phyloP scores from a whole-genome alignment of 2,113 vertebrate species.

The Merops nubicus region DNA sequence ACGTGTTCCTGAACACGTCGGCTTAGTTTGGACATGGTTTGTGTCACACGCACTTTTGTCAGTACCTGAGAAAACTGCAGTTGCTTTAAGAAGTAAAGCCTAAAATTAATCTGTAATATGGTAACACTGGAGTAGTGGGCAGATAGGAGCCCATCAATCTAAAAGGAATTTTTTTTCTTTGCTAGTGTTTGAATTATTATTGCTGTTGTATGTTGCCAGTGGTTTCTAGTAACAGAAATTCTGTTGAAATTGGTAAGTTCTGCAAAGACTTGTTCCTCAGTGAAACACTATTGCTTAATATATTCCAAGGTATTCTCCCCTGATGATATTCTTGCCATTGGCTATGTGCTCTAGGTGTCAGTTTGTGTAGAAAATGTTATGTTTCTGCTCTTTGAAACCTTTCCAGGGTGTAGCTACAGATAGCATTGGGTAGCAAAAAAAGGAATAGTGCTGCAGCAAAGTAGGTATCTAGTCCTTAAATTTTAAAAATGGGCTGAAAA shows the following conservation, averaged over 20 bases:
- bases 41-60: not conserved
- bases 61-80: not conserved
- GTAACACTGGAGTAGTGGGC: rapidly evolving
- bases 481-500: not conserved
- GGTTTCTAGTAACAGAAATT: not conserved
- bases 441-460: not conserved
- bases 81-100: not conserved
- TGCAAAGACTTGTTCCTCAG: not conserved
- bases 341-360: not conserved
- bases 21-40: not conserved
- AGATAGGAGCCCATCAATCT: not conserved
- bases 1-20: not conserved
- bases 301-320: not conserved
- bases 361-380: not conserved
- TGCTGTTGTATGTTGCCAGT: not conserved
- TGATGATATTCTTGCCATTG: not conserved
- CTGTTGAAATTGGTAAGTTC: not conserved
- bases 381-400: not conserved
- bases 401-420: not conserved
- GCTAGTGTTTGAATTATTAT: not conserved
- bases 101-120: not conserved
- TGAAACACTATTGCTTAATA: not conserved
- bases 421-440: not conserved
- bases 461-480: not conserved
- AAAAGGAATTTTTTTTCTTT: not conserved